phyloP scores from a whole-genome alignment of 1,140 invertebrate species.

The Himalopsyche phryganea region DNA sequence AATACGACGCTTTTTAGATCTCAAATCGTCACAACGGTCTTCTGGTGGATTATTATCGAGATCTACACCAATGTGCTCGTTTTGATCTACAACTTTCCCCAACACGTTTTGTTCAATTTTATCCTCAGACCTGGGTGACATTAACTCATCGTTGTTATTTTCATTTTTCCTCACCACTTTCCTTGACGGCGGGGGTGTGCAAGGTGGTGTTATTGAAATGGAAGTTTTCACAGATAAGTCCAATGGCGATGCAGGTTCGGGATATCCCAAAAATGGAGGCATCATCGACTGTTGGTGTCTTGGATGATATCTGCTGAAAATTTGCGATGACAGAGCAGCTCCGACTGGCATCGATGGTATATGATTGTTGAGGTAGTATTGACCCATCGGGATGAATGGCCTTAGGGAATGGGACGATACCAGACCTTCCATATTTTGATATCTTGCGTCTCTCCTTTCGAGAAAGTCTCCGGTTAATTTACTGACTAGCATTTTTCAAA shows the following conservation, averaged over 20 bases:
- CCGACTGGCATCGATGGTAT: constrained; percentile 20
- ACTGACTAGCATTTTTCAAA: neutral
- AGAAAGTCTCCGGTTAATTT: neutral
- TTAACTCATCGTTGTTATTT: constrained; percentile 48
- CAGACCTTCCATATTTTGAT: constrained; percentile 22
- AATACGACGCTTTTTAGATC: too few species aligned
- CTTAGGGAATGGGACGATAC: constrained; percentile 20
- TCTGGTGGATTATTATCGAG: constrained; percentile 11
- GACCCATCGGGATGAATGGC: constrained; percentile 24
- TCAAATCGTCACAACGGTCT: neutral
- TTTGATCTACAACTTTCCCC: constrained; percentile 15
- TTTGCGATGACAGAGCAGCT: constrained; percentile 14
- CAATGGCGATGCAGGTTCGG: constrained; percentile 53
- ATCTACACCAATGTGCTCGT: constrained; percentile 38
- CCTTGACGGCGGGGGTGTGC: constrained; percentile 53
- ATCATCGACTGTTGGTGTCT: constrained; percentile 40
- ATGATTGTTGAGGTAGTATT: constrained; percentile 24
- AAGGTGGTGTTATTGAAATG: constrained; percentile 58
- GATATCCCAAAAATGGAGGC: constrained; percentile 49
- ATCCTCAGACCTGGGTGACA: constrained; percentile 47
- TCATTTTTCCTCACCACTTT: constrained; percentile 37
- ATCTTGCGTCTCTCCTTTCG: neutral
- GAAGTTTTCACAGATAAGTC: constrained; percentile 54
- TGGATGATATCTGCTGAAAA: constrained; percentile 16
- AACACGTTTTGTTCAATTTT: neutral